Evolutionary conservation across 2,888 invertebrate genomes (phyloP).

Genomic region (Steinernema scapterisci): DNA sequence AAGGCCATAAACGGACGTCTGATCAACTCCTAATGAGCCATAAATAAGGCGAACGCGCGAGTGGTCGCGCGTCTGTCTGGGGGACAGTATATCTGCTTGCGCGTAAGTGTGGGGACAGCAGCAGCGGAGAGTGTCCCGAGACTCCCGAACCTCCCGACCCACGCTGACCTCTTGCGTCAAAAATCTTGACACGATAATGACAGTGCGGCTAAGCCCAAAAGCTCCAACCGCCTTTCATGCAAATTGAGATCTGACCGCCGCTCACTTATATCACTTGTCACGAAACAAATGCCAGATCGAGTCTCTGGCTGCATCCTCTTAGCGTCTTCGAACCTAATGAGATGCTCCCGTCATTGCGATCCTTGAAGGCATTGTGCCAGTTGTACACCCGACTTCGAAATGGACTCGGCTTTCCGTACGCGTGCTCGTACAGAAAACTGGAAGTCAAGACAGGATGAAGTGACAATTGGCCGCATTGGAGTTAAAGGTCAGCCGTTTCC

Average conservation of each 20-base stretch:
- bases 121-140: background rate
- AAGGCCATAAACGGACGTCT: conserved; percentile 4
- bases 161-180: conserved; percentile 28
- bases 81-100: conserved; percentile 31
- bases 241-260: conserved; percentile 13
- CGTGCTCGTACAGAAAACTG: too few relatives aligned
- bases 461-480: background rate
- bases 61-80: conserved; percentile 10
- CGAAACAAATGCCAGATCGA: background rate
- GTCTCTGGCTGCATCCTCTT: background rate
- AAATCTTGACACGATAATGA: conserved; percentile 33
- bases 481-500: conserved; percentile 2
- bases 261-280: conserved; percentile 30
- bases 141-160: background rate
- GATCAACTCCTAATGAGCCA: conserved; percentile 5
- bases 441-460: background rate
- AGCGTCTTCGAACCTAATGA: too few relatives aligned
- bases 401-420: too few relatives aligned
- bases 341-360: too few relatives aligned
- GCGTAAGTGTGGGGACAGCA: background rate
- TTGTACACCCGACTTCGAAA: too few relatives aligned
- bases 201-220: conserved; percentile 29
- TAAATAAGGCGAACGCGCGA: conserved; percentile 11
- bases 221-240: conserved; percentile 31
- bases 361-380: too few relatives aligned